Base-by-base conservation (phyloP, 2,888 invertebrate genomes). In the Lasioglossum calceatum region DNA sequence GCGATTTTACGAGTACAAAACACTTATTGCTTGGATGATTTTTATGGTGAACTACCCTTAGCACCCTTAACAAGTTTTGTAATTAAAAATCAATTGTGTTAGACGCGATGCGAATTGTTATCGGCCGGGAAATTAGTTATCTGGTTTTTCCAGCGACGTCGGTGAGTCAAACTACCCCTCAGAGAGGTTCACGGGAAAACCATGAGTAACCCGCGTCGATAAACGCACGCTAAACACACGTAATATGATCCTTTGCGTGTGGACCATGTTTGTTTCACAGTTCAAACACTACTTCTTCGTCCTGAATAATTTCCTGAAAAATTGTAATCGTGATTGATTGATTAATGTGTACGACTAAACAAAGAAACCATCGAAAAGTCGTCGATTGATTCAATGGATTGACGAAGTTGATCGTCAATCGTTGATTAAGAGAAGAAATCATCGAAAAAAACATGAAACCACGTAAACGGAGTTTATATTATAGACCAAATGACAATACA, bases 91-190 rank as follows among this genome's bases (percentile, higher is more conserved):
- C 16, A 1, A 16, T 47, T 50, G 50, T 19, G 50, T 19, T 54
- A 54, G 23, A 54, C 10, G 3, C 2, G 8, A 3, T 0, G 54
- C 0, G 54, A 54, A 54, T 8, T 23, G 50, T 54, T 23, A 54
- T 54, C 50, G 50, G 0, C 8, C 7, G 16, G 7, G 27, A 16
- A 7, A 64, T 32, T 64, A 32, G 27, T 64, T 32, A 64, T 64
- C 64, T 32, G 32, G 64, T 7, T 64, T 32, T 64, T 32, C 64
- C 32, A 64, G 64, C 32, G 16, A 2, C 64, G 16, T 14, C 32
- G 64, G 16, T 64, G 64, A 64, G 16, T 64, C 64, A 64, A 64
- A 32, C 64, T 16, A 64, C 64, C 64, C 64, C 54, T 64, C 32
- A 2, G 61, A 12, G n/a, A 14, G 16, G 32, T 32, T 16, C 64